phyloP scores from a whole-genome alignment of 2,888 invertebrate species.

The Petrolisthes manimaculis region DNA sequence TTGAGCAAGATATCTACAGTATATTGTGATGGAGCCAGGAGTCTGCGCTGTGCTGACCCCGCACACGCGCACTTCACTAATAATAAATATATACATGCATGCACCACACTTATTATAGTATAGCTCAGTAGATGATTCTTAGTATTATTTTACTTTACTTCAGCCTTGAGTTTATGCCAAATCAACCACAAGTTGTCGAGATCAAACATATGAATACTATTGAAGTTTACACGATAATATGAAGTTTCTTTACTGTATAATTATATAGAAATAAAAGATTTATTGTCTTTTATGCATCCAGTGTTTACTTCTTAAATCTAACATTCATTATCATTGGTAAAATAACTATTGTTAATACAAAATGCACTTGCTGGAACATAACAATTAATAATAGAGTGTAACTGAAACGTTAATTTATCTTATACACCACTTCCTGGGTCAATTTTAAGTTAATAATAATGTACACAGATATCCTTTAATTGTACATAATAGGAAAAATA shows the following conservation, averaged over 20 bases:
- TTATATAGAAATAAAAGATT: too few species aligned
- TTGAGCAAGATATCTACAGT: neutral
- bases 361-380: too few species aligned
- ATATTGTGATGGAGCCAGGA: neutral
- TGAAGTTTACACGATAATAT: too few species aligned
- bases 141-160: neutral
- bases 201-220: neutral
- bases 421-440: too few species aligned
- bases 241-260: too few species aligned
- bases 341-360: neutral
- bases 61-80: conserved; percentile 13
- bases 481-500: too few species aligned
- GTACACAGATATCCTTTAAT: too few species aligned
- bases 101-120: neutral
- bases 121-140: neutral
- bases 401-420: too few species aligned
- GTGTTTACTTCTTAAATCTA: too few species aligned
- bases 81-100: conserved; percentile 15
- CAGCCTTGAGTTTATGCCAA: conserved; percentile 6
- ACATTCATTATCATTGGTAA: neutral
- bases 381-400: too few species aligned
- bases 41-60: neutral
- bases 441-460: too few species aligned
- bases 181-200: neutral
- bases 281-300: too few species aligned